Conservation (phyloP, 2,888 invertebrate species). For the Allacma fusca region DNA sequence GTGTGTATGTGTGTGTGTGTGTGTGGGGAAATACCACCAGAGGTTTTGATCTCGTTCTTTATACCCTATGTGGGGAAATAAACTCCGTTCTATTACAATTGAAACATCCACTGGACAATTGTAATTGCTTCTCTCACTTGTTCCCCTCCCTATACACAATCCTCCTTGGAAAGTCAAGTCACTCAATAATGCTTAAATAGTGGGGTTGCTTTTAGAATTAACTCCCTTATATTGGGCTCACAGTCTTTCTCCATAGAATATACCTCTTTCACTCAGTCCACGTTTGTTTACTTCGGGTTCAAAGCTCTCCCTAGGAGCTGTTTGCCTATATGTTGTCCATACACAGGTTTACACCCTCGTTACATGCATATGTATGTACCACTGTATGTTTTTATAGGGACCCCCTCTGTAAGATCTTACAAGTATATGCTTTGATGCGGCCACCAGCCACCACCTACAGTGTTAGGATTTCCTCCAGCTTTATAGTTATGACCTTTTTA, state of each 20-base stretch:
- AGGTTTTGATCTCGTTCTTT: not conserved
- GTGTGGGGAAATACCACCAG: not conserved
- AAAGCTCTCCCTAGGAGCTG: too few relatives aligned
- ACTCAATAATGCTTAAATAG: not conserved
- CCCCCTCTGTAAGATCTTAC: too few relatives aligned
- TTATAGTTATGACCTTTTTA: slow-evolving; percentile 13
- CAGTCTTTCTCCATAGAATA: too few relatives aligned
- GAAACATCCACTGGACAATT: not conserved
- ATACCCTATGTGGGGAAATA: slow-evolving; percentile 1
- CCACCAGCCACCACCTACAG: not conserved
- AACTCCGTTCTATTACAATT: not conserved
- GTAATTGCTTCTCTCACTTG: slow-evolving; percentile 1
- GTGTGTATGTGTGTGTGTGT: too few relatives aligned
- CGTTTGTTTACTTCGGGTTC: too few relatives aligned
- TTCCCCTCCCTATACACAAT: not conserved
- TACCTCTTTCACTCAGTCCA: too few relatives aligned
- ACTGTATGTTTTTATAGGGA: too few relatives aligned
- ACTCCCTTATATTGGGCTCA: too few relatives aligned
- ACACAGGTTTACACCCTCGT: too few relatives aligned
- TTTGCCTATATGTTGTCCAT: too few relatives aligned
- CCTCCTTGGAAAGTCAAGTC: not conserved
- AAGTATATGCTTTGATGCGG: not conserved
- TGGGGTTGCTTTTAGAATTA: not conserved
- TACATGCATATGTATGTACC: too few relatives aligned
- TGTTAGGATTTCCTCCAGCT: not conserved